These are phyloP conservation scores for Stomatorhinus ivindoensis DNA, from an alignment of 2,113 vertebrate genomes.

Conservation along the genomic window DNA sequence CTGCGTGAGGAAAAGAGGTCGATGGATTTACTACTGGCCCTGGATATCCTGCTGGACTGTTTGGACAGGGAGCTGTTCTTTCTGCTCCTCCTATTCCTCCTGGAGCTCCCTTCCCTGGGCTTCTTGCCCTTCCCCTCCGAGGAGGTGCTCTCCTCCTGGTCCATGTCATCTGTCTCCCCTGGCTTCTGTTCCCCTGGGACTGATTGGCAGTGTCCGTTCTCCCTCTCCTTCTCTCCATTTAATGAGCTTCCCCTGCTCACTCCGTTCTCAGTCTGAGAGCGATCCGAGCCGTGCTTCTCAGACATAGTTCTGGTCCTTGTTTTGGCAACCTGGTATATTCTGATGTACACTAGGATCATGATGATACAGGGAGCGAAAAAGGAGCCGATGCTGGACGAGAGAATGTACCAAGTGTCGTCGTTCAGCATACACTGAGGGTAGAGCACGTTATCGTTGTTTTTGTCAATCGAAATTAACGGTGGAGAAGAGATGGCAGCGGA, in stretches of 20 bases:
- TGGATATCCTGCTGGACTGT: conserved; percentile 55
- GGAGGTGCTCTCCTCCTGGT: conserved; percentile 65
- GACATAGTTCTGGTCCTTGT: conserved; percentile 77
- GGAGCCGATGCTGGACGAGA: conserved; percentile 82
- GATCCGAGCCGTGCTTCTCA: conserved; percentile 60
- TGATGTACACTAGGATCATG: conserved; percentile 84
- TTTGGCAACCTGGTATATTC: conserved; percentile 91
- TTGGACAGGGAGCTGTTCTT: conserved; percentile 56
- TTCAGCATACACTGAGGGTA: conserved; percentile 80
- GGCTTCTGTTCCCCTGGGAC: conserved; percentile 43
- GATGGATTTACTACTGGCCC: conserved; percentile 52
- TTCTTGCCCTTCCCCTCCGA: conserved; percentile 62
- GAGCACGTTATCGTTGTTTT: conserved; percentile 49
- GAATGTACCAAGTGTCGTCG: conserved; percentile 90
- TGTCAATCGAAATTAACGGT: conserved; percentile 72
- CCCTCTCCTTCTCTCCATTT: conserved; percentile 49
- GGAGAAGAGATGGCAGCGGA: conserved; percentile 86
- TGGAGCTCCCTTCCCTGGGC: conserved; percentile 23
- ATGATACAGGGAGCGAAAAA: conserved; percentile 89
- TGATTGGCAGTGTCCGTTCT: conserved; percentile 74
- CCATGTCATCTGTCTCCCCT: conserved; percentile 52
- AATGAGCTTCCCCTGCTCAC: conserved; percentile 53
- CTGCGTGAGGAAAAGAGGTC: conserved; percentile 64
- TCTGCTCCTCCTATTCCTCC: conserved; percentile 38
- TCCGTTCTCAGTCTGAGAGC: conserved; percentile 72